Base-by-base conservation (phyloP, 2,113 vertebrate species). In the Dunckerocampus dactyliophorus region DNA sequence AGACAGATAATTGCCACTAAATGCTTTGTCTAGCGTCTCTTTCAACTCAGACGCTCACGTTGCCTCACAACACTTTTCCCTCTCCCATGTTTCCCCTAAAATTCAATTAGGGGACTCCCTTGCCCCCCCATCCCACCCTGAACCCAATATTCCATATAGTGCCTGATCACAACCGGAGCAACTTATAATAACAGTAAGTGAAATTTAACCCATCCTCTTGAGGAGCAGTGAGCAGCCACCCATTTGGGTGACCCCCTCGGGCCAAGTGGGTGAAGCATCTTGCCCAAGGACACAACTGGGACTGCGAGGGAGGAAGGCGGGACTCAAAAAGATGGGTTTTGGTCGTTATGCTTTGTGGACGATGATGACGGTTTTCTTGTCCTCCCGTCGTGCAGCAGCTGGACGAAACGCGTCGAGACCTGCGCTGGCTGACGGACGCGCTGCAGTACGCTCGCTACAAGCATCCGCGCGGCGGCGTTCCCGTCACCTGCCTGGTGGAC, bases 361-460 rank as follows among this genome's bases (percentile, higher is more conserved):
- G 7, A 34, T 1, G 31, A 8, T 14, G 39, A 12, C 12, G 39
- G 4, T 8, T 17, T 20, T n/a, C 17, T 11, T 51, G 49, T 22
- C 1, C n/a, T n/a, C 2, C 16, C 0, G 1, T n/a, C 58, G 20
- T 9, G 47, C 48, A 99, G 97, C 95, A 99, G 89, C 91, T 92
- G 72, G 97, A 99, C 74, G 95, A 97, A 84, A 92, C 95, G 72
- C 96, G 95, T 85, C 92, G 91, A 1, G 94, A 96, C 76, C 90
- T 94, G 59, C 93, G 97, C 8, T 99, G 97, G 97, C 92, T 99
- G 61, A 95, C 92, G 8, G 95, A 97, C 66, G 95, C 93, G 0
- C 89, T 99, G 51, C 95, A 98, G 85, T 94, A 90, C 22, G 97
- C 97, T 7, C 92, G 97, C 61, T 96, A 96, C 88, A 96, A 93